These are phyloP conservation scores for Euphonia xanthogaster DNA, from an alignment of 2,797 vertebrate species.

Conservation along the genomic window DNA sequence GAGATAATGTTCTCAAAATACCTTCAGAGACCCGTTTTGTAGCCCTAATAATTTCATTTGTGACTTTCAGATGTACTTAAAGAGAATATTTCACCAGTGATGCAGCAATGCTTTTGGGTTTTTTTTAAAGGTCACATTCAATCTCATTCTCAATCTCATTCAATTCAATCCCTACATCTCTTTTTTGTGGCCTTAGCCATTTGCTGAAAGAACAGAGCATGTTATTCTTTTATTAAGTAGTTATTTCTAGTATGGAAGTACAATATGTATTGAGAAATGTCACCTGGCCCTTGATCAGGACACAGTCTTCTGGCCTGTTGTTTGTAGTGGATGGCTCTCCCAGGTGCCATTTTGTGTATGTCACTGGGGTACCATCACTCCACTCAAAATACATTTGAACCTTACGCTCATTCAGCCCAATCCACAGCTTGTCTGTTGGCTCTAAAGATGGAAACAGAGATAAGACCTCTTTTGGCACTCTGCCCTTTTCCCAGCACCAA, in stretches of 20 bases:
- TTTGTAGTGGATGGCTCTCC: constrained; percentile 86
- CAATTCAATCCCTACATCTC: neutral
- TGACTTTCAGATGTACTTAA: neutral
- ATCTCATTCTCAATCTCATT: neutral
- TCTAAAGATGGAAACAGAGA: constrained; percentile 64
- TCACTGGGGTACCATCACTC: constrained; percentile 85
- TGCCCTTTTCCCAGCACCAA: neutral
- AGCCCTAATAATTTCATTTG: neutral
- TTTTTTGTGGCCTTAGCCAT: neutral
- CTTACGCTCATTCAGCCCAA: constrained; percentile 87
- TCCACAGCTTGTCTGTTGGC: constrained; percentile 85
- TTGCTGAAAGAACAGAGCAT: neutral
- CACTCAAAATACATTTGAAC: constrained; percentile 90
- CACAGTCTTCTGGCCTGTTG: constrained; percentile 89
- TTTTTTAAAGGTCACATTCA: neutral
- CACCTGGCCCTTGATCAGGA: constrained; percentile 89
- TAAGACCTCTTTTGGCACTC: neutral
- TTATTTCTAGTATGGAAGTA: neutral
- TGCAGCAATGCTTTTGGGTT: fast-evolving
- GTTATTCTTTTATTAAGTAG: neutral
- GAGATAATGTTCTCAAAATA: neutral
- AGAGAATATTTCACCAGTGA: neutral
- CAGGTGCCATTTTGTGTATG: constrained; percentile 86
- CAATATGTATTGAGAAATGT: neutral
- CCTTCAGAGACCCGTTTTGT: neutral